Percentiles rank a stretch among this genome's conserved stretches.
Evolutionary conservation across 2,113 vertebrate genomes (phyloP).

Genomic region (Erpornis zantholeuca): DNA sequence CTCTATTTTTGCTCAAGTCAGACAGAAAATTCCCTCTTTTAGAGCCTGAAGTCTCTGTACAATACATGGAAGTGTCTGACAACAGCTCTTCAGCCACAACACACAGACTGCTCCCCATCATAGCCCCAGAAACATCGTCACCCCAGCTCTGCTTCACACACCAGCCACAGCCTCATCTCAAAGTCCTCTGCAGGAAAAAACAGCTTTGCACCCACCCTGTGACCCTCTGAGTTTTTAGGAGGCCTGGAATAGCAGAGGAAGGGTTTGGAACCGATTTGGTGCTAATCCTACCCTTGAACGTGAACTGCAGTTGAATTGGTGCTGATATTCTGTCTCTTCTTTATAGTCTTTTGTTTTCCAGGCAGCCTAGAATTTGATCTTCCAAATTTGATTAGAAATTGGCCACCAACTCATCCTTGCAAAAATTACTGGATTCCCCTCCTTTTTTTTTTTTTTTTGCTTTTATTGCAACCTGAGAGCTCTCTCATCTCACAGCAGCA

Average conservation of each 20-base stretch:
- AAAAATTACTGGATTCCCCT: fast-evolving
- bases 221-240: background rate
- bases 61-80: background rate
- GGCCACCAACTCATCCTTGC: background rate
- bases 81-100: background rate
- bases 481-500: background rate
- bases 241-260: background rate
- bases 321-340: background rate
- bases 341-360: background rate
- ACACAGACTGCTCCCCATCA: background rate
- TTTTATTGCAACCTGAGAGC: background rate
- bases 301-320: background rate
- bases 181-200: background rate
- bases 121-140: background rate
- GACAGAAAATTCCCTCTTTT: slow-evolving; percentile 4
- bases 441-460: fast-evolving
- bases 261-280: fast-evolving
- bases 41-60: background rate
- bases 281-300: background rate
- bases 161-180: background rate
- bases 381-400: background rate
- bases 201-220: background rate
- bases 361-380: background rate
- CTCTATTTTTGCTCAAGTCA: background rate
- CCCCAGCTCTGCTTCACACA: background rate